Conservation (phyloP, 2,797 vertebrate genomes). For the Stomatorhinus walkeri region DNA sequence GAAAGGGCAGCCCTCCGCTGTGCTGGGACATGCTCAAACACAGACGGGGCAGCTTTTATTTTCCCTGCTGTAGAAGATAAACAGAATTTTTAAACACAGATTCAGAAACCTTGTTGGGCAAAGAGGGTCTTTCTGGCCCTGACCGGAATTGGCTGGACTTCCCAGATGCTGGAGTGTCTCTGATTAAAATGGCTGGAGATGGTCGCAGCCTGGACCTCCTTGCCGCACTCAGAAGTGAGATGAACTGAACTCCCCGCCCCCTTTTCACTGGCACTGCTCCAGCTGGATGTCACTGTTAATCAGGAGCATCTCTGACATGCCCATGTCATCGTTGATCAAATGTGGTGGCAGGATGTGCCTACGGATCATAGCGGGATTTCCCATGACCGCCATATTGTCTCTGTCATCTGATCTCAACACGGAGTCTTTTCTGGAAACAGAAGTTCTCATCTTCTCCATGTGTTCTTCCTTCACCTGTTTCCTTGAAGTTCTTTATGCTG, state of each 20-base stretch:
- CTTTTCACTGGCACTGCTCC: constrained; percentile 81
- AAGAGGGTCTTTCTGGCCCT: neutral
- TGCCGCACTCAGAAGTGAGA: constrained; percentile 13
- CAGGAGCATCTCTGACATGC: constrained; percentile 96
- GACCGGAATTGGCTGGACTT: constrained; percentile 14
- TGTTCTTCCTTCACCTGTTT: neutral
- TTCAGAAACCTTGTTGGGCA: neutral
- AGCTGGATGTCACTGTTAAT: constrained; percentile 93
- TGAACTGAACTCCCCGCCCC: constrained; percentile 63
- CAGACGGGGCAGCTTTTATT: neutral
- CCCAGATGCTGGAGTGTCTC: constrained; percentile 88
- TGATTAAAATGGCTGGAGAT: constrained; percentile 94
- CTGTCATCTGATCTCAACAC: neutral
- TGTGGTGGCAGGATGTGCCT: constrained; percentile 94
- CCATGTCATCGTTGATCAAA: constrained; percentile 92
- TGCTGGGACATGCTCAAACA: neutral
- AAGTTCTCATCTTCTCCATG: neutral
- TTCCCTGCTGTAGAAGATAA: neutral
- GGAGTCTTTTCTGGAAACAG: neutral
- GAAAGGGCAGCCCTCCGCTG: neutral
- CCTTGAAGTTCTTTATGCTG: neutral
- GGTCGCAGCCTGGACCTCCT: constrained; percentile 78
- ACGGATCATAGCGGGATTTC: constrained; percentile 86
- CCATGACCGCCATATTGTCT: constrained; percentile 41
- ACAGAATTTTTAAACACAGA: neutral